These are phyloP conservation scores for Carpatolechia fugitivella DNA, from an alignment of 2,888 invertebrate species.

Conservation along the genomic window DNA sequence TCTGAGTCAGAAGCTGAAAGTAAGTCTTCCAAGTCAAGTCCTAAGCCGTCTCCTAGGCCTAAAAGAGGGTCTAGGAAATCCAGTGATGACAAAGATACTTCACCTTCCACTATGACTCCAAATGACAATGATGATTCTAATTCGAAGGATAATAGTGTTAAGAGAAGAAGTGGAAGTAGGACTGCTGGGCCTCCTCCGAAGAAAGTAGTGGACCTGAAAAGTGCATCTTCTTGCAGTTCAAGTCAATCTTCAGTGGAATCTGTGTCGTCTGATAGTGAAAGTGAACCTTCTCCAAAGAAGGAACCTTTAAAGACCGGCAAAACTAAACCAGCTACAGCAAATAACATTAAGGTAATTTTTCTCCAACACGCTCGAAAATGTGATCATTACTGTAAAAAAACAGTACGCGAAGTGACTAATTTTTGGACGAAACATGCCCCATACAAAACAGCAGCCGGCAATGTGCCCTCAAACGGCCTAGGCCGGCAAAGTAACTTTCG, in stretches of 20 bases:
- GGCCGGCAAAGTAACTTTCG: no score
- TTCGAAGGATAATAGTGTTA: slow-evolving; percentile 49
- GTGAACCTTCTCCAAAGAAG: slow-evolving; percentile 60
- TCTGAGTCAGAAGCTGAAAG: slow-evolving; percentile 69
- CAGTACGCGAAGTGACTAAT: no score
- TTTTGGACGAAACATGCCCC: no score
- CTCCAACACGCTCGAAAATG: no score
- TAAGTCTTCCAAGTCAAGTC: slow-evolving; percentile 49
- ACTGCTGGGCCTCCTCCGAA: slow-evolving; percentile 67
- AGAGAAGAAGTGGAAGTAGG: slow-evolving; percentile 55
- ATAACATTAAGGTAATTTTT: not conserved
- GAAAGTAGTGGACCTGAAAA: slow-evolving; percentile 59
- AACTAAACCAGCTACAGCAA: slow-evolving; percentile 57
- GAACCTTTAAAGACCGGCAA: slow-evolving; percentile 56
- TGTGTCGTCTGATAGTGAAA: slow-evolving; percentile 64
- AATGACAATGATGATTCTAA: slow-evolving; percentile 56
- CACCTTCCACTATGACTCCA: slow-evolving; percentile 38
- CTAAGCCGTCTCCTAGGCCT: slow-evolving; percentile 51
- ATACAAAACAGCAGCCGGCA: no score
- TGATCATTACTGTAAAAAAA: no score
- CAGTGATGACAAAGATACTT: slow-evolving; percentile 56
- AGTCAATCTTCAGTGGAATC: slow-evolving; percentile 71
- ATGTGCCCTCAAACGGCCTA: no score
- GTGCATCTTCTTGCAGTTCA: slow-evolving; percentile 66
- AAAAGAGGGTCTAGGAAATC: slow-evolving; percentile 60